phyloP scores from a whole-genome alignment of 1,140 invertebrate species.

The Ceratosolen solmsi region DNA sequence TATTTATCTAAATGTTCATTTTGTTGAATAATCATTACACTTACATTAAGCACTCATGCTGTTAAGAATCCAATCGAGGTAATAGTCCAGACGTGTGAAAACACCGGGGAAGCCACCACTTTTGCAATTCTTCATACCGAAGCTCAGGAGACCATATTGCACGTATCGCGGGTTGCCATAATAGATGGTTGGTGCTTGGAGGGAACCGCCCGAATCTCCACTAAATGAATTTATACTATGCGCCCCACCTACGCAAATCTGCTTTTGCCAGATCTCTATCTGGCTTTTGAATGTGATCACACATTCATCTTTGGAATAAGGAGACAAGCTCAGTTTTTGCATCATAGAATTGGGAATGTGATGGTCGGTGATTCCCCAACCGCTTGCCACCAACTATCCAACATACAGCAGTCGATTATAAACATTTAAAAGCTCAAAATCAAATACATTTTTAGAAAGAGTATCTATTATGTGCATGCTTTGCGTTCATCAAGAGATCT shows the following conservation, averaged over 20 bases:
- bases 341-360: conserved; percentile 69
- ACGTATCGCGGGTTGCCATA: conserved; percentile 64
- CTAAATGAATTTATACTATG: conserved; percentile 68
- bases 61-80: conserved; percentile 79
- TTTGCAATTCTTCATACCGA: conserved; percentile 72
- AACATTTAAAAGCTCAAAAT: too few relatives aligned
- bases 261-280: conserved; percentile 67
- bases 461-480: too few relatives aligned
- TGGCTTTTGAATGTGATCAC: conserved; percentile 65
- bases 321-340: conserved; percentile 73
- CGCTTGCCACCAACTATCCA: conserved; percentile 72
- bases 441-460: too few relatives aligned
- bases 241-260: conserved; percentile 78
- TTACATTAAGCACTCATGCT: conserved; percentile 54
- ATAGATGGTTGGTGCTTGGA: conserved; percentile 61
- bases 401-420: too few relatives aligned
- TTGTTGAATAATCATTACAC: too few relatives aligned
- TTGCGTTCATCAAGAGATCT: too few relatives aligned
- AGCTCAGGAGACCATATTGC: conserved; percentile 75
- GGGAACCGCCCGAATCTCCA: conserved; percentile 75
- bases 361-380: conserved; percentile 77
- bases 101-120: conserved; percentile 76
- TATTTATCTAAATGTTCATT: too few relatives aligned
- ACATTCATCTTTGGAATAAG: conserved; percentile 71
- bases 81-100: conserved; percentile 77